These are phyloP conservation scores for Valencia hispanica DNA, from an alignment of 2,797 vertebrate species.

Conservation along the genomic window DNA sequence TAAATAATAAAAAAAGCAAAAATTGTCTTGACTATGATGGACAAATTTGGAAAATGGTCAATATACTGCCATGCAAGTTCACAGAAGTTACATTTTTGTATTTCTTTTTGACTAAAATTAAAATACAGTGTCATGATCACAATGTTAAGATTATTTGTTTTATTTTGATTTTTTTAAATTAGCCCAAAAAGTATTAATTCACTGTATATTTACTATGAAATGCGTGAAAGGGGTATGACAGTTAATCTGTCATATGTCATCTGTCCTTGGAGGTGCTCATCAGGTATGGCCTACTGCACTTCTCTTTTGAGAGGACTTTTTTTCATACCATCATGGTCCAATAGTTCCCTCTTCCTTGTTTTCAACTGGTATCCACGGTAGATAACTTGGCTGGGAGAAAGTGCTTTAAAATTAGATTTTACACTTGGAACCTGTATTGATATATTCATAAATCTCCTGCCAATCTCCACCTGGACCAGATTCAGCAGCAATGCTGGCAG, in stretches of 20 bases:
- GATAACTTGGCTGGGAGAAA: not conserved
- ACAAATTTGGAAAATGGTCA: not conserved
- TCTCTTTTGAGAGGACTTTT: not conserved
- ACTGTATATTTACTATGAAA: not conserved
- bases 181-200: not conserved
- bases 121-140: not conserved
- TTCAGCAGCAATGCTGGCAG: slow-evolving; percentile 1
- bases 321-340: not conserved
- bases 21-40: not conserved
- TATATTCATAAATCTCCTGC: not conserved
- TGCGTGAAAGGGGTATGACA: not conserved
- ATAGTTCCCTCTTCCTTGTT: not conserved
- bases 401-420: slow-evolving; percentile 8
- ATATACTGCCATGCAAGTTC: not conserved
- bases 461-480: not conserved
- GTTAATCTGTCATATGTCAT: too few species aligned
- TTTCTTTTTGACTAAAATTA: not conserved
- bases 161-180: not conserved
- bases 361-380: not conserved
- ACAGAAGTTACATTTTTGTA: not conserved
- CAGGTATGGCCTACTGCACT: not conserved
- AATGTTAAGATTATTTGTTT: not conserved
- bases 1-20: not conserved
- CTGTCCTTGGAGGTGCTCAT: not conserved
- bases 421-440: not conserved